phyloP scores from a whole-genome alignment of 1,140 invertebrate species.

The Heliconius congener region DNA sequence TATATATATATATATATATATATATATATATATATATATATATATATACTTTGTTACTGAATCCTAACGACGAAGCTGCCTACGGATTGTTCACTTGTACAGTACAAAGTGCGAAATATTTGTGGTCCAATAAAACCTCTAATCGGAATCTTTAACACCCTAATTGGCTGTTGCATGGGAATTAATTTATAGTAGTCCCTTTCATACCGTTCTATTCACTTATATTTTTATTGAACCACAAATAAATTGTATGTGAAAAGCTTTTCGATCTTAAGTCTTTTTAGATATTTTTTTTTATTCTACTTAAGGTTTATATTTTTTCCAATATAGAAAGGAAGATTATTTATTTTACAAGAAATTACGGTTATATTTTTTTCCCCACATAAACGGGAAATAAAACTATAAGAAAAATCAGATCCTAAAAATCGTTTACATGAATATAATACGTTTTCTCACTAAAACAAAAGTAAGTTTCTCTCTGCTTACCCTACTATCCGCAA shows the following conservation, averaged over 20 bases:
- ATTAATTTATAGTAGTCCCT: slow-evolving; percentile 40
- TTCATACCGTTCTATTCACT: slow-evolving; percentile 28
- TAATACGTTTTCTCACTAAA: too few relatives aligned
- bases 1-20: too few relatives aligned
- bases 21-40: too few relatives aligned
- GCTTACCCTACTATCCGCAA: background rate
- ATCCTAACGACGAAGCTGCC: background rate
- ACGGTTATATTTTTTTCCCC: too few relatives aligned
- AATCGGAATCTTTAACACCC: slow-evolving; percentile 48
- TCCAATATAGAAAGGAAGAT: too few relatives aligned
- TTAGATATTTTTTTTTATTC: background rate
- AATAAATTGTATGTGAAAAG: slow-evolving; percentile 2
- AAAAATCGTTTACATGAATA: too few relatives aligned
- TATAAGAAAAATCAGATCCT: too few relatives aligned
- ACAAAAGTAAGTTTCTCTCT: background rate
- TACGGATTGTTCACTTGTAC: slow-evolving; percentile 4
- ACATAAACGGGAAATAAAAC: too few relatives aligned
- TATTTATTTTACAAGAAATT: too few relatives aligned
- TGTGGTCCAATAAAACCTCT: slow-evolving; percentile 36
- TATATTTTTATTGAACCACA: slow-evolving; percentile 19
- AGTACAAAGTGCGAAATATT: slow-evolving; percentile 46
- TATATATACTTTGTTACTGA: background rate
- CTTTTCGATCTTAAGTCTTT: background rate
- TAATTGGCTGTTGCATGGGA: slow-evolving; percentile 50
- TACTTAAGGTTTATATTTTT: background rate